A percentile compares a stretch with the other conserved stretches of the same genome.
phyloP scores from a whole-genome alignment of 2,113 vertebrate species.

The Ctenodactylus gundi region DNA sequence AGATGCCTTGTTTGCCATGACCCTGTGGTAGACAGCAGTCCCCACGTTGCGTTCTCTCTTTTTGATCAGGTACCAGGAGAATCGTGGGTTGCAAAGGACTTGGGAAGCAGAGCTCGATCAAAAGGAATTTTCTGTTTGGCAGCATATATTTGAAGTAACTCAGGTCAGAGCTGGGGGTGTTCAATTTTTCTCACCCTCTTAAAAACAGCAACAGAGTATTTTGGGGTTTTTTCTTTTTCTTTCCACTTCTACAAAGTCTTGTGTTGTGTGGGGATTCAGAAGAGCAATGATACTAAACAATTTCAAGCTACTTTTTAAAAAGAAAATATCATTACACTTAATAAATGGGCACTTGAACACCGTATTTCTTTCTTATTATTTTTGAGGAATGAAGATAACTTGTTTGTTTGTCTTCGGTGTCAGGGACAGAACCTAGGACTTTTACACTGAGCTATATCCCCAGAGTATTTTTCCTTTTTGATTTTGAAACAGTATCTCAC shows the following conservation, averaged over 20 bases:
- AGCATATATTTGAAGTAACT: constrained; percentile 64
- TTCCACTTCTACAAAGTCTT: background rate
- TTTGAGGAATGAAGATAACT: no score
- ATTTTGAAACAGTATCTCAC: no score
- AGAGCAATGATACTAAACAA: background rate
- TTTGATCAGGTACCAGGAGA: constrained; percentile 64
- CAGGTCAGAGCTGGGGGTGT: background rate
- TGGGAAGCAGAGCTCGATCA: constrained; percentile 60
- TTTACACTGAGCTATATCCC: no score
- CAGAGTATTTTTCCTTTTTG: no score
- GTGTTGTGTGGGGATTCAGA: background rate
- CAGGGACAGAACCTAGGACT: no score
- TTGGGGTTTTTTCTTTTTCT: constrained; percentile 35
- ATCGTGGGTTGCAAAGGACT: constrained; percentile 25
- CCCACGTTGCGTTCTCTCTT: background rate
- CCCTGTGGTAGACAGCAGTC: background rate
- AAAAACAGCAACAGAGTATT: constrained; percentile 39
- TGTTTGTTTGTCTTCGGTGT: no score
- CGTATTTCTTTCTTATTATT: background rate
- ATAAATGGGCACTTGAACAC: background rate
- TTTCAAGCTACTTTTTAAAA: constrained; percentile 34
- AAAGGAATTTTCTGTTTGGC: constrained; percentile 70
- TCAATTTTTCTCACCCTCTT: constrained; percentile 64
- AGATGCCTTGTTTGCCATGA: background rate
- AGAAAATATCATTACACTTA: background rate